phyloP scores from a whole-genome alignment of 2,888 invertebrate species.

The Pycnomerus fuliginosus region DNA sequence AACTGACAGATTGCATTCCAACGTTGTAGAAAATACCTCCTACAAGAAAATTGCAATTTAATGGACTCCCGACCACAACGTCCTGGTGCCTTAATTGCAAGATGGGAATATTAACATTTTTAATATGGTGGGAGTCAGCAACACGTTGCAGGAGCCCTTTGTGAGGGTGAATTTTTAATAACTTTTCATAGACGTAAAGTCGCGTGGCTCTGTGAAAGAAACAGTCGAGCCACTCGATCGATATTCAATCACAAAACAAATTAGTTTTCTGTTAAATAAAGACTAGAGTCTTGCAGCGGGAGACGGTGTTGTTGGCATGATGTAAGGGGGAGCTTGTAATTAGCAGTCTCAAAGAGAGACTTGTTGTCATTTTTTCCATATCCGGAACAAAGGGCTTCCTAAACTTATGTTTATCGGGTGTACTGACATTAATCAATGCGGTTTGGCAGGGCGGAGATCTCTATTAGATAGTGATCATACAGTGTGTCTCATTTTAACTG shows the following conservation, averaged over 20 bases:
- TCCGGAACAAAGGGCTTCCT: no score
- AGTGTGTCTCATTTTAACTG: no score
- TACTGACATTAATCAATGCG: no score
- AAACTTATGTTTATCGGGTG: slow-evolving; percentile 1
- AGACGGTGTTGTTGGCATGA: background rate
- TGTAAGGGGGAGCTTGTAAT: slow-evolving; percentile 4
- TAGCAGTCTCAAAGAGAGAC: slow-evolving; percentile 8
- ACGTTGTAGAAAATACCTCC: no score
- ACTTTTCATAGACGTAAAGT: background rate
- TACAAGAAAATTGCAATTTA: no score
- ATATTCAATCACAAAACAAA: slow-evolving; percentile 45
- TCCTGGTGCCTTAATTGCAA: no score
- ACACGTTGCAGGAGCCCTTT: background rate
- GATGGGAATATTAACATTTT: slow-evolving; percentile 1
- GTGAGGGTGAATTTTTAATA: background rate
- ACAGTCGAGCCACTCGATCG: slow-evolving; percentile 28
- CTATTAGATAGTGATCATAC: slow-evolving; percentile 20
- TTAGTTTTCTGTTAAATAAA: slow-evolving; percentile 44
- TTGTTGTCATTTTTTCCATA: background rate
- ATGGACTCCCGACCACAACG: no score
- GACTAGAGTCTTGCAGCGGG: slow-evolving; percentile 21
- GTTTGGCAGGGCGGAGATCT: slow-evolving; percentile 16
- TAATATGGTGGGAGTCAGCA: background rate
- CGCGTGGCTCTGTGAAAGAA: background rate
- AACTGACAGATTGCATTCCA: no score